phyloP scores from a whole-genome alignment of 2,113 vertebrate species.

The Delphinus delphis region DNA sequence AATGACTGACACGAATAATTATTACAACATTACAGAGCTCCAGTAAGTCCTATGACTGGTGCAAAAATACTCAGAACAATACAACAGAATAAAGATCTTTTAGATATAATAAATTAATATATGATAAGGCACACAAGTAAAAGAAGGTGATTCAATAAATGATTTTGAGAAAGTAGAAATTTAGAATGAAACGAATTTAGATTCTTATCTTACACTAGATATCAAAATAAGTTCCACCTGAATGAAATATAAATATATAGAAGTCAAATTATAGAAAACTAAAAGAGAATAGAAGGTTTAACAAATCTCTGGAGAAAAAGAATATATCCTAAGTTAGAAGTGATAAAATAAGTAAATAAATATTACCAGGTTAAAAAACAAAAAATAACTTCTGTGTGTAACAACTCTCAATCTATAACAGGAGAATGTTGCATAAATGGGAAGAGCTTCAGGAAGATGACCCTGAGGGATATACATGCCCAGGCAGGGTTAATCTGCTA shows the following conservation, averaged over 20 bases:
- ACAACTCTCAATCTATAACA: neutral
- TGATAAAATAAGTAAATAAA: neutral
- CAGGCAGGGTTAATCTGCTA: neutral
- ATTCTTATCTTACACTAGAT: neutral
- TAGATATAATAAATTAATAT: neutral
- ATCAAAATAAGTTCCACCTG: constrained; percentile 30
- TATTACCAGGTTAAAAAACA: neutral
- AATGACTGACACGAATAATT: neutral
- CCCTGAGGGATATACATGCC: neutral
- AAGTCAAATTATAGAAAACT: neutral
- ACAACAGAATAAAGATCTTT: neutral
- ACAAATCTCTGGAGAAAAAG: neutral
- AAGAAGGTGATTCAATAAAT: neutral
- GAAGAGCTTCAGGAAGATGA: neutral
- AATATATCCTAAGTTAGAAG: neutral
- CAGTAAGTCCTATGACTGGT: neutral
- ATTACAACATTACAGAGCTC: neutral
- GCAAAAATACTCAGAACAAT: neutral
- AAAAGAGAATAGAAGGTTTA: neutral
- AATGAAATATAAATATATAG: constrained; percentile 2
- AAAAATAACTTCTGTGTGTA: neutral
- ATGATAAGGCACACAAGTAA: neutral
- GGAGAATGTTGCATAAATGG: neutral
- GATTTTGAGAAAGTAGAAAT: neutral
- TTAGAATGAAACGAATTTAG: neutral